Percentiles rank a stretch among this genome's conserved stretches.
These are phyloP conservation scores for Synanthedon myopaeformis DNA, from an alignment of 2,888 invertebrate species.

Conservation along the genomic window DNA sequence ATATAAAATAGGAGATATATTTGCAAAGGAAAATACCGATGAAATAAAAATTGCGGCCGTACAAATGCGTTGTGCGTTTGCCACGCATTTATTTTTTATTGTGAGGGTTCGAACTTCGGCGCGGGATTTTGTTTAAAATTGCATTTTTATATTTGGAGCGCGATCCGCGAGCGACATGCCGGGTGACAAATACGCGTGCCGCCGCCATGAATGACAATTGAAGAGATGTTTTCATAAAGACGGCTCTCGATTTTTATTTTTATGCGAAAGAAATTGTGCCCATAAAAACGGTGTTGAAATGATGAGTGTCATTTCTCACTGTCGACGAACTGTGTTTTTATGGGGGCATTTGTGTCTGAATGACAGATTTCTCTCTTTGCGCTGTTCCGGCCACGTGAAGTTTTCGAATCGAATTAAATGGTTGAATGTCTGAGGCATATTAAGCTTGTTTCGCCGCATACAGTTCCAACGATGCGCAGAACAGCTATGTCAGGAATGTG, in stretches of 20 bases:
- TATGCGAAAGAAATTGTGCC: conserved; percentile 67
- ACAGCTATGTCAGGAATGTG: conserved; percentile 44
- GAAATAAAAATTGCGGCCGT: conserved; percentile 17
- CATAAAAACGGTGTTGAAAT: conserved; percentile 66
- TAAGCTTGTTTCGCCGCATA: conserved; percentile 13
- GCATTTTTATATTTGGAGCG: conserved; percentile 70
- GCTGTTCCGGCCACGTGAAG: not conserved
- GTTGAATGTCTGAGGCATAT: conserved; percentile 7
- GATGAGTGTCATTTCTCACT: conserved; percentile 67
- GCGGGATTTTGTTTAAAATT: conserved; percentile 65
- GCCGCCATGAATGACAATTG: conserved; percentile 70
- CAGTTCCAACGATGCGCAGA: conserved; percentile 23
- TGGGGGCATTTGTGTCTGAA: conserved; percentile 52
- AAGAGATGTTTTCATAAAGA: conserved; percentile 69
- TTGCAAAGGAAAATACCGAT: not conserved
- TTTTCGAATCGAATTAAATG: conserved; percentile 2
- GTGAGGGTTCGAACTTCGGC: conserved; percentile 48
- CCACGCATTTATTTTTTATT: conserved; percentile 59
- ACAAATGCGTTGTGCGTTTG: conserved; percentile 29
- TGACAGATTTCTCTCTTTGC: conserved; percentile 17
- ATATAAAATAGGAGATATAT: no score
- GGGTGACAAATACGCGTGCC: conserved; percentile 67
- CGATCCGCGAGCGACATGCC: conserved; percentile 52
- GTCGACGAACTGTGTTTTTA: conserved; percentile 58
- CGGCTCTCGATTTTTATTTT: conserved; percentile 57